Conservation (phyloP, 2,113 vertebrate genomes). For the Hymenochirus boettgeri region DNA sequence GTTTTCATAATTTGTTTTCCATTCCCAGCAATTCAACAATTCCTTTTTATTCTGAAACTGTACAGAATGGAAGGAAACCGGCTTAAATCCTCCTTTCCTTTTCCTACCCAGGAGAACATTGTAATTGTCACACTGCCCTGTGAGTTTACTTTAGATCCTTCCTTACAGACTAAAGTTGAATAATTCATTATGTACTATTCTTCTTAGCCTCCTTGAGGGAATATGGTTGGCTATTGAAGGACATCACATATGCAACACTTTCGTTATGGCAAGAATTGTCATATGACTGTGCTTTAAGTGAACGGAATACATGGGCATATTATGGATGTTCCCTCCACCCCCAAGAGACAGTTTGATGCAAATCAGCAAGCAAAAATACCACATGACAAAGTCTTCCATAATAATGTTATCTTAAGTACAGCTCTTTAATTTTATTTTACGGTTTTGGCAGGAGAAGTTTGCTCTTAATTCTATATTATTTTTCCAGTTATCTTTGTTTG, state of each 20-base stretch:
- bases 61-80: slow-evolving; percentile 35
- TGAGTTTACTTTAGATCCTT: slow-evolving; percentile 21
- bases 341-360: too few species aligned
- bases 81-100: slow-evolving; percentile 23
- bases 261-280: slow-evolving; percentile 18
- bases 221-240: slow-evolving; percentile 25
- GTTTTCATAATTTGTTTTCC: not conserved
- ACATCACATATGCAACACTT: slow-evolving; percentile 29
- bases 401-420: too few species aligned
- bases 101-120: slow-evolving; percentile 13
- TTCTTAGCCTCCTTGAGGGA: slow-evolving; percentile 28
- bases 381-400: too few species aligned
- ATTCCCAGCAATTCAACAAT: not conserved
- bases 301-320: not conserved
- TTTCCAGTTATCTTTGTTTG: too few species aligned
- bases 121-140: slow-evolving; percentile 38
- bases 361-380: too few species aligned
- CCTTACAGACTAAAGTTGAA: slow-evolving; percentile 38
- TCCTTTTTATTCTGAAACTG: not conserved
- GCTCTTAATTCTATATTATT: too few species aligned
- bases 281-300: not conserved
- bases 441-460: too few species aligned
- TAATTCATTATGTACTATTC: slow-evolving; percentile 44
- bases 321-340: too few species aligned
- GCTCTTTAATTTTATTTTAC: too few species aligned